A percentile compares a stretch with the other conserved stretches of the same genome.
phyloP scores from a whole-genome alignment of 2,113 vertebrate species.

The Natator depressus region DNA sequence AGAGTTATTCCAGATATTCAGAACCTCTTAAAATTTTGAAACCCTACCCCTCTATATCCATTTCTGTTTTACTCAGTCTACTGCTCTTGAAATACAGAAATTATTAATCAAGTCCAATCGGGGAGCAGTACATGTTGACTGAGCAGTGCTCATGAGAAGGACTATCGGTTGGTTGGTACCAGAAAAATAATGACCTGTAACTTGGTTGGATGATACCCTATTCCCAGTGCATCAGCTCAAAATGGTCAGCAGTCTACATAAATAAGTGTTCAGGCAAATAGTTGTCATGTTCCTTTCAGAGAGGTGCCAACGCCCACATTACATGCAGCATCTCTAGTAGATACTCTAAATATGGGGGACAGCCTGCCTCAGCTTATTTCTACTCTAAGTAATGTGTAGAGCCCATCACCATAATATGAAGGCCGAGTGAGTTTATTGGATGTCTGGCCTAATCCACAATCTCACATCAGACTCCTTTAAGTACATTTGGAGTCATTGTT shows the following conservation, averaged over 20 bases:
- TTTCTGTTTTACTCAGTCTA: not conserved
- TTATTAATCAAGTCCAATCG: not conserved
- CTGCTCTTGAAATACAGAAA: not conserved
- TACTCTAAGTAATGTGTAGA: not conserved
- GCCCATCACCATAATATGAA: not conserved
- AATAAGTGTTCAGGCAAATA: not conserved
- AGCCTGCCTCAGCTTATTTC: not conserved
- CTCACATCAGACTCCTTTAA: not conserved
- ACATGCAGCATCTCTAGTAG: not conserved
- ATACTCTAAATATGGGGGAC: not conserved
- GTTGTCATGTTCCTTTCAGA: not conserved
- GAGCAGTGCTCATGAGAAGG: not conserved
- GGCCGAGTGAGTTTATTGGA: no score
- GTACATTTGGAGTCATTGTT: not conserved
- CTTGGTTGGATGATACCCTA: rapidly evolving
- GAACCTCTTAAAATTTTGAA: not conserved
- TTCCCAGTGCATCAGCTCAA: not conserved
- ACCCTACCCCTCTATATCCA: not conserved
- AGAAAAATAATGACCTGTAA: not conserved
- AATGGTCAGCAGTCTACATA: not conserved
- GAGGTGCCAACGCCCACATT: not conserved
- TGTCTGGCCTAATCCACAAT: no score
- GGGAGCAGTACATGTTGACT: not conserved
- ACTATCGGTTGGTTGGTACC: not conserved
- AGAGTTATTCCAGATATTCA: not conserved